Evolutionary conservation across 2,888 invertebrate genomes (phyloP).

Genomic region (Coremacera marginata): DNA sequence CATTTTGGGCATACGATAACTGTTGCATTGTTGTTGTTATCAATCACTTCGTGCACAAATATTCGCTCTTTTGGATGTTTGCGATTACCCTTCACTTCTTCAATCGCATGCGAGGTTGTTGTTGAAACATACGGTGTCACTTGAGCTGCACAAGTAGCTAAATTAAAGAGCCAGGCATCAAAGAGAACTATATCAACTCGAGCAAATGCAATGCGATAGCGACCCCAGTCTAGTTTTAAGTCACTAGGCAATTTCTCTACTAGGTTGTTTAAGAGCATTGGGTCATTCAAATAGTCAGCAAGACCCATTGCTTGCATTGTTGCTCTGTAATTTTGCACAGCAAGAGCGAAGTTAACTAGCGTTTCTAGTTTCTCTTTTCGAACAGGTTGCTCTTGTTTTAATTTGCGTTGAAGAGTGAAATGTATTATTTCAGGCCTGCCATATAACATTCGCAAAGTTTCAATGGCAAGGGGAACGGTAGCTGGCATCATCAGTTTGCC

Average conservation of each 20-base stretch:
- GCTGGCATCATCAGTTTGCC: constrained; percentile 42
- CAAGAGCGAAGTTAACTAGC: neutral
- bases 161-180: neutral
- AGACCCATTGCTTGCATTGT: neutral
- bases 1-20: neutral
- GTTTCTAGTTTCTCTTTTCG: neutral
- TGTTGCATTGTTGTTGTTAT: too few relatives aligned
- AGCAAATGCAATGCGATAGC: neutral
- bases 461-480: constrained; percentile 39
- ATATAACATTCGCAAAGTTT: neutral
- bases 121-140: neutral
- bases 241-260: neutral
- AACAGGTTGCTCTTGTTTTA: neutral
- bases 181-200: neutral
- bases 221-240: neutral
- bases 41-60: neutral
- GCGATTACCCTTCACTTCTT: too few relatives aligned
- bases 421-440: neutral
- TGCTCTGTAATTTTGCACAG: neutral
- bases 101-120: too few relatives aligned
- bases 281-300: neutral
- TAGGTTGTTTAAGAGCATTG: neutral
- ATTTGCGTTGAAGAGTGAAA: neutral
- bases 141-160: neutral
- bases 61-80: neutral